Base-by-base conservation (phyloP, 2,888 invertebrate genomes). In the Lasioglossum malachurum region DNA sequence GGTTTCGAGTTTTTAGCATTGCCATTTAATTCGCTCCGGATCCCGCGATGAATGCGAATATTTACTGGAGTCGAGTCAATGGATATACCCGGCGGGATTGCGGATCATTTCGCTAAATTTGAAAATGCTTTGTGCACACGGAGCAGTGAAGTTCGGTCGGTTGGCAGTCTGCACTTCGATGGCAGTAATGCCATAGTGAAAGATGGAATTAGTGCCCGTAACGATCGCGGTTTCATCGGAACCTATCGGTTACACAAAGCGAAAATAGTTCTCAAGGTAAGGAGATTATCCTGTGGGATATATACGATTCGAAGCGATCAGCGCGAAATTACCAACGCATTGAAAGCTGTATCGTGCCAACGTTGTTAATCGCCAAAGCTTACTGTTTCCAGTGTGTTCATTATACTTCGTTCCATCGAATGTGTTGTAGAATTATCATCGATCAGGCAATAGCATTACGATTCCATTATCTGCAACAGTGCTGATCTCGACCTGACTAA, bases 281-380 rank as follows among this genome's bases (percentile, higher is more conserved):
- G 44, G 46, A 75, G 82, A 87, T 87, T 83, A 87, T 76, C 27
- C 27, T 23, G 77, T n/a, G 71, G 82, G 75, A n/a, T 64, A 46
- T 64, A 46, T 71, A 77, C 81, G 83, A 79, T 81, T 79, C 46
- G 73, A 27, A 64, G 72, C 79, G 81, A 78, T 78, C 83, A 72
- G 60, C 41, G 77, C 77, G 60, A 80, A 80, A 87, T 87, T 84
- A 78, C 60, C 81, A 76, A 76, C 38, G 81, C 41, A 86, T 77
- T 80, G 83, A 69, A 76, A 77, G 71, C 69, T 74, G 53, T 53
- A 38, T 31, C 38, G 72, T 77, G 64, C 71, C 75, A 72, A 82
- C 71, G 80, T 72, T 84, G 84, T 88, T 88, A 88, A 88, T 88
- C 87, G 77, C 77, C 79, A 73, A 83, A 86, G 87, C 87, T 87